Conservation (phyloP, 2,113 vertebrate species). For the Psilopsiagon aurifrons region DNA sequence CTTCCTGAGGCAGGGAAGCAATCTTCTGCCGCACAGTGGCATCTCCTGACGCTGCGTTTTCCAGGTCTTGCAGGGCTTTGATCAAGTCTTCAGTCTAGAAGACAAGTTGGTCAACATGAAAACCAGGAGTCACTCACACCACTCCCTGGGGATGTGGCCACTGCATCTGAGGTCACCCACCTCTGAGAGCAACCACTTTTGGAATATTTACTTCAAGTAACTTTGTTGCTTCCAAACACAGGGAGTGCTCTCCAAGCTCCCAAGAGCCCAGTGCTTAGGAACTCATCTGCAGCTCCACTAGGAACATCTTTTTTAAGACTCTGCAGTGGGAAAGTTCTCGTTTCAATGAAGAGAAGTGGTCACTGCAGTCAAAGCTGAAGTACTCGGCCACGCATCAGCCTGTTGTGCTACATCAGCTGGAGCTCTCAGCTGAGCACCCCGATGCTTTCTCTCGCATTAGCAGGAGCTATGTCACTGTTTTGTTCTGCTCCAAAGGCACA, state of each 20-base stretch:
- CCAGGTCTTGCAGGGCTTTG: constrained; percentile 95
- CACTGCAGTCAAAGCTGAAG: not conserved
- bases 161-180: not conserved
- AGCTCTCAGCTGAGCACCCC: not conserved
- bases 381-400: not conserved
- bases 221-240: not conserved
- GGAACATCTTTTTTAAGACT: not conserved
- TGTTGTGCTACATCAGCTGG: not conserved
- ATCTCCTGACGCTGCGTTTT: constrained; percentile 96
- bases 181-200: not conserved
- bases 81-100: constrained; percentile 94
- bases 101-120: not conserved
- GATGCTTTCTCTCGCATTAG: not conserved
- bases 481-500: not conserved
- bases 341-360: not conserved
- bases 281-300: not conserved
- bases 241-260: not conserved
- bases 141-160: not conserved
- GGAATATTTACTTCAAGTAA: not conserved
- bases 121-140: not conserved
- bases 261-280: not conserved
- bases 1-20: constrained; percentile 96
- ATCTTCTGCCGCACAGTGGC: constrained; percentile 97
- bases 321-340: not conserved
- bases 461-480: accelerated